Evolutionary conservation across 2,797 vertebrate species (phyloP).

Genomic region (Thaleichthys pacificus): DNA sequence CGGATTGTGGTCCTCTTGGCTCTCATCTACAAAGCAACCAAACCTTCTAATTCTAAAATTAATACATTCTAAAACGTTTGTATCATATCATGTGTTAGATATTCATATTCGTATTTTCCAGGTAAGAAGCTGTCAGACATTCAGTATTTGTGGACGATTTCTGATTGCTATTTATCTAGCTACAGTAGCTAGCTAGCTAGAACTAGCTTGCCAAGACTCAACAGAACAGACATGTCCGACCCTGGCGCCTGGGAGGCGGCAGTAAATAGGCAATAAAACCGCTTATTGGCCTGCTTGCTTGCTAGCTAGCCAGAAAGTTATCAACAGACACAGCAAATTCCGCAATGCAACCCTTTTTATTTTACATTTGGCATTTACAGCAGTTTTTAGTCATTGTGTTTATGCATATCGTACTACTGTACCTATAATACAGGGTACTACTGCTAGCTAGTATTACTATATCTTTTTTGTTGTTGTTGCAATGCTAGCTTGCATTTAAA

Average conservation of each 20-base stretch:
- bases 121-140: constrained; percentile 45
- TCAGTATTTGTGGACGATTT: not conserved
- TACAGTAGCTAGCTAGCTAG: not conserved
- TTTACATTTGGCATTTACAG: too few relatives aligned
- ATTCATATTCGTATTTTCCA: constrained; percentile 32
- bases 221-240: not conserved
- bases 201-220: not conserved
- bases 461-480: too few relatives aligned
- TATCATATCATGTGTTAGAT: constrained; percentile 57
- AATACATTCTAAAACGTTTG: too few relatives aligned
- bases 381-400: too few relatives aligned
- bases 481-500: too few relatives aligned
- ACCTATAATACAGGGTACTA: too few relatives aligned
- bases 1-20: constrained; percentile 39
- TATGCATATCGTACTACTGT: too few relatives aligned
- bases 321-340: too few relatives aligned
- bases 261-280: not conserved
- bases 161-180: not conserved
- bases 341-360: too few relatives aligned
- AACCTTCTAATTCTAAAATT: too few relatives aligned
- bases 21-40: constrained; percentile 1
- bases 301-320: not conserved
- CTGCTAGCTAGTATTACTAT: too few relatives aligned
- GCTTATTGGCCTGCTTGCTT: not conserved
- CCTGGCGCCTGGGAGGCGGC: not conserved